Conservation (phyloP, 2,113 vertebrate species). For the Acrocephalus kingi region DNA sequence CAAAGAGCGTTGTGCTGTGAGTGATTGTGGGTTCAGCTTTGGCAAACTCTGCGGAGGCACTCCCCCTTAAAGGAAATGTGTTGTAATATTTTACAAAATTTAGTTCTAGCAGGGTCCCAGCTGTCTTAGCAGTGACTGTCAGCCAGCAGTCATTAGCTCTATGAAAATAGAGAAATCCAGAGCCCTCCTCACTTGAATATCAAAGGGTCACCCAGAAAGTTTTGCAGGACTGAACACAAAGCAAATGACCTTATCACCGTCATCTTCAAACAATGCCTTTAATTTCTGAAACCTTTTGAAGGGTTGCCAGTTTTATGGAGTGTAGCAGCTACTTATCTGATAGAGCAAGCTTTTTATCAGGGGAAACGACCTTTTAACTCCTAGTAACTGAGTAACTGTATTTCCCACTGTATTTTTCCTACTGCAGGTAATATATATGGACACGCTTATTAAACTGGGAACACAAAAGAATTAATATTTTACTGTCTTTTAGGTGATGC, state of each 20-base stretch:
- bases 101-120: neutral
- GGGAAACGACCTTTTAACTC: slow-evolving; percentile 55
- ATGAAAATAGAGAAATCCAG: slow-evolving; percentile 46
- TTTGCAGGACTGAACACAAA: slow-evolving; percentile 48
- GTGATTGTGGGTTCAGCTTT: neutral
- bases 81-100: neutral
- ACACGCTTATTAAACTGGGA: neutral
- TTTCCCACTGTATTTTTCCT: slow-evolving; percentile 17
- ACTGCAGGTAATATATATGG: slow-evolving; percentile 7
- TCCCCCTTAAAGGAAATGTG: neutral
- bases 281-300: slow-evolving; percentile 68
- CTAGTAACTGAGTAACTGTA: slow-evolving; percentile 18
- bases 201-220: slow-evolving; percentile 55
- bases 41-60: neutral
- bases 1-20: rapidly evolving
- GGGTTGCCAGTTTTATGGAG: slow-evolving; percentile 47
- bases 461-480: neutral
- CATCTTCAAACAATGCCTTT: slow-evolving; percentile 66
- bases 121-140: neutral
- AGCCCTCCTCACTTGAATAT: slow-evolving; percentile 49
- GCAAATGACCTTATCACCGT: slow-evolving; percentile 38
- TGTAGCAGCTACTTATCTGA: slow-evolving; percentile 31
- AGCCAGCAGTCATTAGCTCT: slow-evolving; percentile 10
- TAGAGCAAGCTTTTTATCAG: slow-evolving; percentile 47
- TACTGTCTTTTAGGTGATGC: neutral